phyloP scores from a whole-genome alignment of 2,797 vertebrate genomes.

The Pelodytes ibericus region DNA sequence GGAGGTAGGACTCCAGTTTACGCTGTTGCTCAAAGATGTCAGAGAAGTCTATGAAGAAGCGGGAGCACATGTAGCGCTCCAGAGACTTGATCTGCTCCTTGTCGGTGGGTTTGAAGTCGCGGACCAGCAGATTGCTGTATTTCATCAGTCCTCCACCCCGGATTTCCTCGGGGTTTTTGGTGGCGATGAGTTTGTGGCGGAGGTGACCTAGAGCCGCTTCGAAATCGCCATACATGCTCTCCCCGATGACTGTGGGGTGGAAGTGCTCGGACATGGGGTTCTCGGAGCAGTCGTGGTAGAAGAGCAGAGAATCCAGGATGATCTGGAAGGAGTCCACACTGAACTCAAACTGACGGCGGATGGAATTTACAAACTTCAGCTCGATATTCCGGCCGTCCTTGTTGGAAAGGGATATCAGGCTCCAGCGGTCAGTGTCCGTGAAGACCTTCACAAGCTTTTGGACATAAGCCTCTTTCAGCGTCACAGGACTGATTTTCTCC shows the following conservation, averaged over 20 bases:
- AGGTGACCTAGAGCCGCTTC: conserved; percentile 85
- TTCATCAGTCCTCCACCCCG: conserved; percentile 94
- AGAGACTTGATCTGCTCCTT: conserved; percentile 89
- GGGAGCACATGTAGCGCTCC: conserved; percentile 97
- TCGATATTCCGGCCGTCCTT: conserved; percentile 94
- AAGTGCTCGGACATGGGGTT: conserved; percentile 80
- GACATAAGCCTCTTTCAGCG: conserved; percentile 93
- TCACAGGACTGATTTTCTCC: conserved; percentile 89
- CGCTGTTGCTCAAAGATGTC: conserved; percentile 94
- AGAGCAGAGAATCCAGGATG: conserved; percentile 88
- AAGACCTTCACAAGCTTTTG: conserved; percentile 96
- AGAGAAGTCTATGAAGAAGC: conserved; percentile 98
- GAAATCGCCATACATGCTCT: conserved; percentile 94
- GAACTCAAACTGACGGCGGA: conserved; percentile 96
- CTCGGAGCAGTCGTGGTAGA: conserved; percentile 81
- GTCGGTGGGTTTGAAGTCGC: conserved; percentile 86
- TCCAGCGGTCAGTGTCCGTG: conserved; percentile 94
- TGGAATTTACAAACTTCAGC: conserved; percentile 94
- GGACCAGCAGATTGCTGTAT: conserved; percentile 94
- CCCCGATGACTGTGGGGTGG: conserved; percentile 85
- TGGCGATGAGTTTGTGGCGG: conserved; percentile 89
- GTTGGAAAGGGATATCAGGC: conserved; percentile 96
- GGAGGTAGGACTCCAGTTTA: conserved; percentile 95
- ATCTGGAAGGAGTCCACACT: conserved; percentile 99
- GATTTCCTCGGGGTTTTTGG: conserved; percentile 95